Evolutionary conservation across 2,797 vertebrate species (phyloP).

Genomic region (Sebastes cheni): DNA sequence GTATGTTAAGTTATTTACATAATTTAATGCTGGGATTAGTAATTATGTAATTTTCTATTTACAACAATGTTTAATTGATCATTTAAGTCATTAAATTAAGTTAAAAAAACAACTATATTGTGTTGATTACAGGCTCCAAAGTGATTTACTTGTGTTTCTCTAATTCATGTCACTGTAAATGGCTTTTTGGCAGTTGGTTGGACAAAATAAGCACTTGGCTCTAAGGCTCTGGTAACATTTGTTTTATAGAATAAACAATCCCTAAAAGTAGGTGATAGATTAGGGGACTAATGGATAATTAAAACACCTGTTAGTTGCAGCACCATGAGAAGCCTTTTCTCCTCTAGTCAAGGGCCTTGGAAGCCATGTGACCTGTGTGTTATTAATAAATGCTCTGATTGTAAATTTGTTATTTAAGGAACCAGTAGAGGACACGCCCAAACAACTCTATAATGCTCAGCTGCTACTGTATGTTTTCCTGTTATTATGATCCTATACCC

Average conservation of each 20-base stretch:
- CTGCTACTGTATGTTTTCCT: background rate
- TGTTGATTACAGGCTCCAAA: background rate
- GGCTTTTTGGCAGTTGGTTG: background rate
- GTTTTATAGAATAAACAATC: background rate
- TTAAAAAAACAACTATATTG: background rate
- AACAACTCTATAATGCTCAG: background rate
- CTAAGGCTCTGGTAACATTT: background rate
- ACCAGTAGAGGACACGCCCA: background rate
- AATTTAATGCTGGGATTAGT: background rate
- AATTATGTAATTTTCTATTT: background rate
- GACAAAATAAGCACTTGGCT: background rate
- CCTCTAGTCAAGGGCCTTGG: background rate
- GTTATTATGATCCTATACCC: background rate
- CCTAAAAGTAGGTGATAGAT: background rate
- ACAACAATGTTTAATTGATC: background rate
- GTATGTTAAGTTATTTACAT: background rate
- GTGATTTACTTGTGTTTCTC: background rate
- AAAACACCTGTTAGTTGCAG: background rate
- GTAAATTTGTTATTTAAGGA: conserved; percentile 14
- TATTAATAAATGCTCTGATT: conserved; percentile 31
- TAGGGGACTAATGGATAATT: background rate
- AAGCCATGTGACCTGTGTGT: background rate
- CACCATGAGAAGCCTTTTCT: background rate
- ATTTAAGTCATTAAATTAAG: background rate
- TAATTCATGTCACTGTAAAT: background rate